Evolutionary conservation across 2,888 invertebrate species (phyloP), one percentile per base, ranked within the genome.

Genomic region (Deladenus siricidicola): DNA sequence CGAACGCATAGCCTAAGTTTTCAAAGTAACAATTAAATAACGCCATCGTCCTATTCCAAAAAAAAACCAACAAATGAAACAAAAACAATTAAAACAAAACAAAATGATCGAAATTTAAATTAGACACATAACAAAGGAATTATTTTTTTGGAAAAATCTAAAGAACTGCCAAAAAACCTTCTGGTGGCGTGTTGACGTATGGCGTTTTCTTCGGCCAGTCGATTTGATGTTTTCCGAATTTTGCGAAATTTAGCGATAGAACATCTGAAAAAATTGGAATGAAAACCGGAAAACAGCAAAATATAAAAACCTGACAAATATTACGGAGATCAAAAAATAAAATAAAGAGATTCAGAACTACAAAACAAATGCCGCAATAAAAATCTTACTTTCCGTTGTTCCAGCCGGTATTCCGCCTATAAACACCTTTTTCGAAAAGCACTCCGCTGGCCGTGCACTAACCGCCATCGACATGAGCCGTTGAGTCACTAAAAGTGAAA

Each of bases 201-300:
- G 54, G 3, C 24, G 63, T 62, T n/a, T 62, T 62, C 24, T 62
- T 60, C 8, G 62, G 62, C 62, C 62, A 62, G 39, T 62, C 62
- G 61, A 62, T 62, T 26, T 50, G 34, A 8, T 43, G 39, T n/a
- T 34, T 23, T 3, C 62, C 62, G 19, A 62, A 62, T 19, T 45
- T 43, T 2, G 52, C 23, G 42, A 62, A 62, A 14, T 62, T 62
- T 23, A 43, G n/a, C 17, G 29, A 28, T 28, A 62, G 44, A 44
- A 62, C 44, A 6, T 43, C 62, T 62, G 8, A 52, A 62, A 55
- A 23, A 47, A 47, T 47, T 47, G 17, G 10, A 17, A 21, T 51
- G 23, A 30, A 8, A 19, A 34, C 10, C 43, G 8, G 42, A n/a
- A 29, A 51, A 51, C 34, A 51, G 23, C 43, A 10, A 30, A 51